phyloP scores from a whole-genome alignment of 2,888 invertebrate species.

The Drosophila yooni region DNA sequence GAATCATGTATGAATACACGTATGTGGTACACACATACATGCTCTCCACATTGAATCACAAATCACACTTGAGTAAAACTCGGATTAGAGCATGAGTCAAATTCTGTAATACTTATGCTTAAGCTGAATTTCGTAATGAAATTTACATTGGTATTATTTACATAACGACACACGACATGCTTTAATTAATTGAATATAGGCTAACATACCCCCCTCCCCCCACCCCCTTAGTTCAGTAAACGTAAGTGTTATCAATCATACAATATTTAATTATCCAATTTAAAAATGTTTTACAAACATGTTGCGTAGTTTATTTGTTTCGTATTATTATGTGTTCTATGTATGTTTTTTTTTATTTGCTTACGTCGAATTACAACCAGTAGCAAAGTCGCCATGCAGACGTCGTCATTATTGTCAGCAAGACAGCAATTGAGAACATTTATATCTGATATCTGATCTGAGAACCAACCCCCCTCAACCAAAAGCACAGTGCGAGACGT shows the following conservation, averaged over 20 bases:
- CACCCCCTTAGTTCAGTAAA: not conserved
- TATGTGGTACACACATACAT: not conserved
- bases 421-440: not conserved
- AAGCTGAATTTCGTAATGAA: not conserved
- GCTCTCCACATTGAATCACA: not conserved
- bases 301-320: not conserved
- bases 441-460: not conserved
- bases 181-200: not conserved
- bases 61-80: not conserved
- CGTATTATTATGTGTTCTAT: not conserved
- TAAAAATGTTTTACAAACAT: not conserved
- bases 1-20: not conserved
- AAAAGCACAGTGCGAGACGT: not conserved
- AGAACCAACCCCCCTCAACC: not conserved
- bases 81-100: not conserved
- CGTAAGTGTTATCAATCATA: not conserved
- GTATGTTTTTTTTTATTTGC: not conserved
- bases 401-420: not conserved
- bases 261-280: not conserved
- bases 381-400: not conserved
- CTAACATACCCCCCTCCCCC: not conserved
- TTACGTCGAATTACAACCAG: not conserved
- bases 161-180: not conserved
- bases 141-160: not conserved
- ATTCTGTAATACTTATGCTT: not conserved